Percentiles rank a stretch among this genome's conserved stretches.
Evolutionary conservation across 2,888 invertebrate species (phyloP).

Genomic region (Masnerella sp.): DNA sequence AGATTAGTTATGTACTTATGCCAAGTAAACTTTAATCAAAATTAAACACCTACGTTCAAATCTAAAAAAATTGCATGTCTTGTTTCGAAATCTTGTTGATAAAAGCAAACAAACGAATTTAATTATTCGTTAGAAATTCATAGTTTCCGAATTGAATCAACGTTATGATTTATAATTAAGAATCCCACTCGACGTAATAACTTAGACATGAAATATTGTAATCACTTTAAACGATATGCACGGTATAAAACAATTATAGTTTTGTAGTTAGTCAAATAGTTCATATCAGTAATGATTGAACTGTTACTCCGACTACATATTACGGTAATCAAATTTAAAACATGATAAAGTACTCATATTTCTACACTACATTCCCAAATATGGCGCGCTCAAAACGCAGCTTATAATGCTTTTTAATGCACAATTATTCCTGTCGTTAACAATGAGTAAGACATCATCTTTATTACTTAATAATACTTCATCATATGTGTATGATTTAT

Average conservation of each 20-base stretch:
- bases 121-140: too few species aligned
- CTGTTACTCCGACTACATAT: background rate
- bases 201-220: slow-evolving; percentile 40
- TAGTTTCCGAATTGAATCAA: slow-evolving; percentile 17
- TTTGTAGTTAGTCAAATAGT: slow-evolving; percentile 28
- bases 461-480: background rate
- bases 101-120: too few species aligned
- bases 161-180: slow-evolving; percentile 33
- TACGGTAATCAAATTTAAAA: slow-evolving; percentile 3
- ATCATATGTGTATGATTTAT: too few species aligned
- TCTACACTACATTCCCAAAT: background rate
- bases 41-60: too few species aligned
- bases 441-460: background rate
- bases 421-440: slow-evolving; percentile 6
- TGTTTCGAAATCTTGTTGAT: too few species aligned
- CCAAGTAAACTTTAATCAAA: too few species aligned
- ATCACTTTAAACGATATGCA: slow-evolving; percentile 27
- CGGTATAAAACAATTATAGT: slow-evolving; percentile 39
- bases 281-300: slow-evolving; percentile 22
- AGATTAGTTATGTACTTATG: slow-evolving; percentile 7
- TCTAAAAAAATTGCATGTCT: too few species aligned
- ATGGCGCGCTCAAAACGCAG: background rate
- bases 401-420: slow-evolving; percentile 8
- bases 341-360: background rate
- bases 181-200: slow-evolving; percentile 26